Evolutionary conservation across 2,113 vertebrate genomes (phyloP), one percentile per base, ranked within the genome.

Genomic region (Zingel zingel): DNA sequence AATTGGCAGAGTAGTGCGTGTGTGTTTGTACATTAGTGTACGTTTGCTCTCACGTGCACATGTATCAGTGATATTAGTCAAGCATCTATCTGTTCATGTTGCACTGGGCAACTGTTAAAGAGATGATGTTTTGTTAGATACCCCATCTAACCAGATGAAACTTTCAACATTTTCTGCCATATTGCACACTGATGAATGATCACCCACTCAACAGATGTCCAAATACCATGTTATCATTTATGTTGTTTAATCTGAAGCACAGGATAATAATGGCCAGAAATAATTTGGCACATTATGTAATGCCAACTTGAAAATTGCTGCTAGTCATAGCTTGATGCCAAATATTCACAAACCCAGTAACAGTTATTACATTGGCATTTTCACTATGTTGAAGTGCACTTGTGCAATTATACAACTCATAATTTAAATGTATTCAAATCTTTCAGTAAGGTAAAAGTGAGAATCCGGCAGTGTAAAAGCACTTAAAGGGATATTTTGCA

Each of bases 121-220:
- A 65, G 53, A 71, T 56, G 51, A 65, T 43, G 53, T 69, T 81
- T 11, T 63, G 27, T 30, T 9, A 8, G 6, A 50, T 23, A 54
- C 62, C 58, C 82, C 36, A 77, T 65, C 59, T 30, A 25, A 65
- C 39, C 64, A 33, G 53, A 19, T 8, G 21, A 62, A 83, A 67
- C 67, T 85, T 74, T 48, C 14, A 63, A 74, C 39, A 53, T 59
- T 4, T 51, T 50, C 19, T 6, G 53, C 61, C 63, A 74, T 48
- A 64, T 39, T 77, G 50, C 39, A 73, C 43, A 53, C 25, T 64
- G 70, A 84, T 75, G 45, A 73, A 65, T 57, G 25, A 71, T 69
- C 85, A 33, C 81, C 86, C 84, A 80, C 86, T 79, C 83, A 91
- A 76, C 88, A 87, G 82, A 88, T 88, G 84, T 54, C 77, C 68